phyloP scores from a whole-genome alignment of 2,113 vertebrate species.

The Corynorhinus townsendii region DNA sequence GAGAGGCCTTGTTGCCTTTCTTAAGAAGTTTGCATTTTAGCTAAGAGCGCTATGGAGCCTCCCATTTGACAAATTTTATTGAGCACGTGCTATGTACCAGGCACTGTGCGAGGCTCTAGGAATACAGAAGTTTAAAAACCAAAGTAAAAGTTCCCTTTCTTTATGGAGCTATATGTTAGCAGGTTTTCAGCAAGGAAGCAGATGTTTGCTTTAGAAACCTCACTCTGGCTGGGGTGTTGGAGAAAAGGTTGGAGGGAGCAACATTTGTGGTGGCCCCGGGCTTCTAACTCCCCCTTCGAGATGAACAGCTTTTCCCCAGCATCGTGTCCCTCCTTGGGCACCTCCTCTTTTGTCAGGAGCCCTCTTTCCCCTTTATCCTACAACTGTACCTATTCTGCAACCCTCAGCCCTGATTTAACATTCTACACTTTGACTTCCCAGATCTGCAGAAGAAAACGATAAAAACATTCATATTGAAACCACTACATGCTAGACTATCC shows the following conservation, averaged over 20 bases:
- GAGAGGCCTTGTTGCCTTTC: neutral
- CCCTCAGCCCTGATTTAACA: neutral
- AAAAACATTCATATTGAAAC: neutral
- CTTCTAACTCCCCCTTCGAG: neutral
- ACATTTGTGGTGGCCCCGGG: neutral
- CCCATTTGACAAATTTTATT: neutral
- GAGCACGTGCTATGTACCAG: neutral
- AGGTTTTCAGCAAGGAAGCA: neutral
- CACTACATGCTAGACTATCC: neutral
- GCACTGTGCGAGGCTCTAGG: neutral
- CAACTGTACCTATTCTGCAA: neutral
- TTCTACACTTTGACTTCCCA: neutral
- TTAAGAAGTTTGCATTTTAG: neutral
- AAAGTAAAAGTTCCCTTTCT: neutral
- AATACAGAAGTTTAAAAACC: constrained; percentile 23
- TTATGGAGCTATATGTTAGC: neutral
- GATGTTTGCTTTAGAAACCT: neutral
- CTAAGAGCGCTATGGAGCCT: neutral
- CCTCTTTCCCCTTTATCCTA: neutral
- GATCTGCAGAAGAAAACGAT: neutral
- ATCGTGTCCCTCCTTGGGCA: neutral
- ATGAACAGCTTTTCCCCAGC: neutral
- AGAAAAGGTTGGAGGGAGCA: neutral
- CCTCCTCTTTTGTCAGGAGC: neutral
- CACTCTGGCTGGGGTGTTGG: neutral